Percentiles rank a stretch among this genome's conserved stretches.
These are phyloP conservation scores for Tetramorium simillimum DNA, from an alignment of 1,140 invertebrate species.

Conservation along the genomic window DNA sequence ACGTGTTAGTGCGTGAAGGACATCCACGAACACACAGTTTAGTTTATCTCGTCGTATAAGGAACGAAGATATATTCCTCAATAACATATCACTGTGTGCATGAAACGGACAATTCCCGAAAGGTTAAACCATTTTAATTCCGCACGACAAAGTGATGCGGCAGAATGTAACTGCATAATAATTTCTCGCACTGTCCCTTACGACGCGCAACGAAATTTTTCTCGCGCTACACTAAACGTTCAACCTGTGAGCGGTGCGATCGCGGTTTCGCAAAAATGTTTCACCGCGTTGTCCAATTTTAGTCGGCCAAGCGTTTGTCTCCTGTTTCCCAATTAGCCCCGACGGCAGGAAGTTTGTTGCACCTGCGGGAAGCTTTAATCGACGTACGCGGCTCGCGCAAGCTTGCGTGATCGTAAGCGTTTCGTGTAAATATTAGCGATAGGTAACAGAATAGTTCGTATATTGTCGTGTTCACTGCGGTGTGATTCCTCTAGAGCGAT, in stretches of 20 bases:
- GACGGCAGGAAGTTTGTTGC: conserved; percentile 35
- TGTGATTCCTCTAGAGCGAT: conserved; percentile 16
- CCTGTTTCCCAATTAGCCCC: conserved; percentile 37
- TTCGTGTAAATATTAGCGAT: conserved; percentile 68
- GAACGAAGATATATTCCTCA: neutral
- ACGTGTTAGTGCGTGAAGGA: neutral
- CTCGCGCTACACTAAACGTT: neutral
- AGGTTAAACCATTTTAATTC: neutral
- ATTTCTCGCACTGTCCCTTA: neutral
- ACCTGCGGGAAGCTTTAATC: conserved; percentile 51
- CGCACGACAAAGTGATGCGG: neutral
- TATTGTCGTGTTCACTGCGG: conserved; percentile 35
- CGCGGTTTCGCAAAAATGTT: neutral
- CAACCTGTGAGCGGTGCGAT: neutral
- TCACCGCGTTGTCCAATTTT: neutral
- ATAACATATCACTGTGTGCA: neutral
- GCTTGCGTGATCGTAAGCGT: conserved; percentile 19
- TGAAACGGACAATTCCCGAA: neutral
- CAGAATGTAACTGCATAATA: neutral
- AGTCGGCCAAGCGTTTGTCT: neutral
- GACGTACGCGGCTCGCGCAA: conserved; percentile 25
- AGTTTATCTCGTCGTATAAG: neutral
- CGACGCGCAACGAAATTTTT: neutral
- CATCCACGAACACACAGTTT: neutral
- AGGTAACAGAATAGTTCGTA: conserved; percentile 43